Evolutionary conservation across 2,113 vertebrate genomes (phyloP).

Genomic region (Otis tarda): DNA sequence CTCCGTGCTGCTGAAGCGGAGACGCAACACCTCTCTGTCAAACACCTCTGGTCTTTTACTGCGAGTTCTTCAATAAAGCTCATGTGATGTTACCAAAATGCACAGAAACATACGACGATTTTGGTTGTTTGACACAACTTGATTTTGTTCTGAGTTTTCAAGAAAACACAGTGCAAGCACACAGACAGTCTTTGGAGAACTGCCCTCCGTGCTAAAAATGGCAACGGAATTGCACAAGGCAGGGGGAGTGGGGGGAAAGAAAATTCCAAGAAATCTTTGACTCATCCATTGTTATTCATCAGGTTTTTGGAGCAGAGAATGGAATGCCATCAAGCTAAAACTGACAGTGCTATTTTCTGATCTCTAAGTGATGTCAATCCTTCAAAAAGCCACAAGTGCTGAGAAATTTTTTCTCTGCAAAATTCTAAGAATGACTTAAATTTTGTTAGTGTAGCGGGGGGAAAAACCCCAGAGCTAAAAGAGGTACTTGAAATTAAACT

Average conservation of each 20-base stretch:
- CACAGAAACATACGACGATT: neutral
- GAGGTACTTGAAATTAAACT: slow-evolving; percentile 21
- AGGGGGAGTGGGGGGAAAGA: neutral
- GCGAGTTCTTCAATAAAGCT: neutral
- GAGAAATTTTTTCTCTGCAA: neutral
- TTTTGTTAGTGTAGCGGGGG: neutral
- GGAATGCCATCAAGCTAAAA: slow-evolving; percentile 15
- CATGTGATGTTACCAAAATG: neutral
- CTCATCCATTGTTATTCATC: slow-evolving; percentile 56
- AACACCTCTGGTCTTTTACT: neutral
- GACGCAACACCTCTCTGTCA: neutral
- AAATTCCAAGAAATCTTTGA: slow-evolving; percentile 62
- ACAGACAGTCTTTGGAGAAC: neutral
- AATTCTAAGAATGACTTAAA: slow-evolving; percentile 21
- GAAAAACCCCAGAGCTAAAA: neutral
- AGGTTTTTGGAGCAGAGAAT: slow-evolving; percentile 57
- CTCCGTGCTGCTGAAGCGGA: neutral
- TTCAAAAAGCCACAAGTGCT: slow-evolving; percentile 9
- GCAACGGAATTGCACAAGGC: slow-evolving; percentile 19
- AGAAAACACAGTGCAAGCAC: slow-evolving; percentile 11
- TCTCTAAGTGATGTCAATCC: slow-evolving; percentile 44
- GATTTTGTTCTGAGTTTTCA: slow-evolving; percentile 8
- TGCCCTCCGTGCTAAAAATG: slow-evolving; percentile 19
- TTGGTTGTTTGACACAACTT: neutral
- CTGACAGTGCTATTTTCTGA: slow-evolving; percentile 42